phyloP scores from a whole-genome alignment of 2,888 invertebrate species.

The Iphiclides podalirius region DNA sequence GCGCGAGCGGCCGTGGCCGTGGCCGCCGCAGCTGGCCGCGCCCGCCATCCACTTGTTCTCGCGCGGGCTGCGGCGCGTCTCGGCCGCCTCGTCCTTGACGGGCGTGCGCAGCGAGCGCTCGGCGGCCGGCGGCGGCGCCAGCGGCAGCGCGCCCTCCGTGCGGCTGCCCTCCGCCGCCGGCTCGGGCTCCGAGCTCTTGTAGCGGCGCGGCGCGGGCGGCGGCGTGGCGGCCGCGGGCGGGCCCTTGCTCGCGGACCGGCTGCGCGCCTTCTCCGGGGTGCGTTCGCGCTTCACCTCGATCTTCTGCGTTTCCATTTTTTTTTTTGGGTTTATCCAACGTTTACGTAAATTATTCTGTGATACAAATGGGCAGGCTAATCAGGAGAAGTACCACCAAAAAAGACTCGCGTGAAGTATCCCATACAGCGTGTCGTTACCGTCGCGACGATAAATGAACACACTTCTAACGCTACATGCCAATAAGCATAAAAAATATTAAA shows the following conservation, averaged over 20 bases:
- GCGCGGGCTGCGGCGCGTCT: constrained; percentile 65
- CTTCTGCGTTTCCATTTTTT: constrained; percentile 69
- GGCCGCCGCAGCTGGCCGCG: constrained; percentile 59
- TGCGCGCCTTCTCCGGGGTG: constrained; percentile 63
- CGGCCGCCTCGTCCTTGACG: constrained; percentile 47
- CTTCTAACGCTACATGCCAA: too few species aligned
- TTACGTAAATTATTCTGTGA: too few species aligned
- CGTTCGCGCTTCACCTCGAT: constrained; percentile 69
- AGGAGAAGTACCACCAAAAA: too few species aligned
- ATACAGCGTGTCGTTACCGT: too few species aligned
- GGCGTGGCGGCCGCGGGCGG: constrained; percentile 47
- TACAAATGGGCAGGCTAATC: too few species aligned
- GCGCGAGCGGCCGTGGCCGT: constrained; percentile 62
- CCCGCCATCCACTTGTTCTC: constrained; percentile 75
- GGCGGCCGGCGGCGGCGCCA: too few species aligned
- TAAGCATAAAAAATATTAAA: too few species aligned
- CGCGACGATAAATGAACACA: too few species aligned
- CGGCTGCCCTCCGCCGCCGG: constrained; percentile 60
- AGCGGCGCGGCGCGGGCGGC: constrained; percentile 59
- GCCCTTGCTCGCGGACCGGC: constrained; percentile 57
- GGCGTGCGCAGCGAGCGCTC: constrained; percentile 43
- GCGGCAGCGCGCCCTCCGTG: constrained; percentile 55
- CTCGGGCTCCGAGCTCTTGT: constrained; percentile 58
- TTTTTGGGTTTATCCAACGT: too few species aligned
- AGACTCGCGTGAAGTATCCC: too few species aligned